Evolutionary conservation across 1,140 invertebrate species (phyloP).

Genomic region (Grapholita molesta): DNA sequence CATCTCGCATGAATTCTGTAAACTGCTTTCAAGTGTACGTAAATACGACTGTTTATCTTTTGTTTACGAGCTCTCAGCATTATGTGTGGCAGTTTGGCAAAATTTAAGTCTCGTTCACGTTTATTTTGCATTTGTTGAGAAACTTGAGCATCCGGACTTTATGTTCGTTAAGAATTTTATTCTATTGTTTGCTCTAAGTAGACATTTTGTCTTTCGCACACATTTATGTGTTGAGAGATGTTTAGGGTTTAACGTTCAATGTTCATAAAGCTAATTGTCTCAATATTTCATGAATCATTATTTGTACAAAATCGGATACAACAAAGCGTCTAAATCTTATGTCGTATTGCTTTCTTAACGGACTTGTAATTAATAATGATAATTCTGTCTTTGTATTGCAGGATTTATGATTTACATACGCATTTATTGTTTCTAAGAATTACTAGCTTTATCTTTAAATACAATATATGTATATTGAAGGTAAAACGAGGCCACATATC

Average conservation of each 20-base stretch:
- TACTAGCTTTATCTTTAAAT: no score
- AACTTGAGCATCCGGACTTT: slow-evolving; percentile 22
- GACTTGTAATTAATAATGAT: no score
- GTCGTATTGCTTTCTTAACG: no score
- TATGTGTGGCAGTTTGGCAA: slow-evolving; percentile 43
- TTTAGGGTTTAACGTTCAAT: background rate
- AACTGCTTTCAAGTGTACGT: background rate
- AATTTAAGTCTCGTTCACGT: slow-evolving; percentile 42
- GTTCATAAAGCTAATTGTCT: background rate
- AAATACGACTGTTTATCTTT: slow-evolving; percentile 48
- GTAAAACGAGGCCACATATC: background rate
- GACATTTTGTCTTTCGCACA: background rate
- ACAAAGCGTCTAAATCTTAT: no score
- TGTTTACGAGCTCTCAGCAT: slow-evolving; percentile 48
- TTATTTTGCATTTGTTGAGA: slow-evolving; percentile 42
- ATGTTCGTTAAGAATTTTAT: slow-evolving; percentile 13
- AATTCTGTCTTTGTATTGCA: no score
- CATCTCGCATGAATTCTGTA: slow-evolving; percentile 12
- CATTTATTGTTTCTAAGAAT: no score
- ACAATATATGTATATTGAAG: background rate
- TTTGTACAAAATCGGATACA: background rate
- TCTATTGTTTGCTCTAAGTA: slow-evolving; percentile 10
- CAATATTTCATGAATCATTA: background rate
- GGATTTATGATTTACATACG: no score
- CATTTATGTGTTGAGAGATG: background rate